Conservation (phyloP, 2,797 vertebrate species). For the Sebastes miniatus region DNA sequence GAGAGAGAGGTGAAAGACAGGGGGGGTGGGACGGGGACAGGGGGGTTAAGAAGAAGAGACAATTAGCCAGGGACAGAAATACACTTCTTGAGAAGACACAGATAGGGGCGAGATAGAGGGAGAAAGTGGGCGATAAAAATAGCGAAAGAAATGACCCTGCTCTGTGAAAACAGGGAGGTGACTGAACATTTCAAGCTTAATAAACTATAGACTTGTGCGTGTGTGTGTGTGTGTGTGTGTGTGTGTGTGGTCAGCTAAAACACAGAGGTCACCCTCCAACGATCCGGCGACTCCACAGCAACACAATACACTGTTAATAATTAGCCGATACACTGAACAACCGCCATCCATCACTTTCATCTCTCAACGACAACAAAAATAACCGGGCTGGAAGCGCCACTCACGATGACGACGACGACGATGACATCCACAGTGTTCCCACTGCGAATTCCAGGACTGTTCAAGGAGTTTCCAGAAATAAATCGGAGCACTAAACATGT, state of each 20-base stretch:
- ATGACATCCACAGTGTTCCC: background rate
- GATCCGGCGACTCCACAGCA: conserved; percentile 35
- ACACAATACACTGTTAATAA: conserved; percentile 59
- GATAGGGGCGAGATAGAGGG: background rate
- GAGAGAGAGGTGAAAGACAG: conserved; percentile 24
- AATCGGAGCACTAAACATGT: background rate
- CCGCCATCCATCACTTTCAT: background rate
- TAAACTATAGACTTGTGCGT: conserved; percentile 10
- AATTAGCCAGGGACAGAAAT: conserved; percentile 36
- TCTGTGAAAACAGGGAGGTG: background rate
- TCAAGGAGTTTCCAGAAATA: conserved; percentile 35
- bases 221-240: background rate
- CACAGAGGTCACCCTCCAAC: conserved; percentile 32
- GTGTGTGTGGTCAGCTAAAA: conserved; percentile 33
- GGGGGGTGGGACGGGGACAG: too few species aligned
- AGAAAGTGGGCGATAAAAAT: conserved; percentile 14
- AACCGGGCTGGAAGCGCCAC: background rate
- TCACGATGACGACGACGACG: background rate
- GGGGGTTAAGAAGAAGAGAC: conserved; percentile 10
- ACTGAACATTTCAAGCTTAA: conserved; percentile 10
- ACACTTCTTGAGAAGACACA: conserved; percentile 9
- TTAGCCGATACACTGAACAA: conserved; percentile 31
- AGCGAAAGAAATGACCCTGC: background rate
- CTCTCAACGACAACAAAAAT: background rate
- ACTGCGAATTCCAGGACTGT: conserved; percentile 18